A percentile compares a stretch with the other conserved stretches of the same genome.
Evolutionary conservation across 2,797 vertebrate genomes (phyloP).

Genomic region (Varecia variegata): DNA sequence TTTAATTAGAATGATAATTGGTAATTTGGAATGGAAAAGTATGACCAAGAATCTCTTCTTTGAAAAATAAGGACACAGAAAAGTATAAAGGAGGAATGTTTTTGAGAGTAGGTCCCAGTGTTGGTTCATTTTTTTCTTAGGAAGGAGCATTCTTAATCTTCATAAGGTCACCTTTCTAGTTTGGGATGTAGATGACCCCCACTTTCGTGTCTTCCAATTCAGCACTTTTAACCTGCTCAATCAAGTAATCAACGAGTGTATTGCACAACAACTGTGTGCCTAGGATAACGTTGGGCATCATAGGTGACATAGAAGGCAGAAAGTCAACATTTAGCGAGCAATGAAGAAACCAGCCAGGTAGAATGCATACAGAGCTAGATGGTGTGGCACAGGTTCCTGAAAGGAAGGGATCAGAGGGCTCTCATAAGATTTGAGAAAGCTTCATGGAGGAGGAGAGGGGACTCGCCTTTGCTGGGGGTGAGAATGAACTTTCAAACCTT

Average conservation of each 20-base stretch:
- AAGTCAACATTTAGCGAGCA: background rate
- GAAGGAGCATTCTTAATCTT: background rate
- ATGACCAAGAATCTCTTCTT: slow-evolving; percentile 5
- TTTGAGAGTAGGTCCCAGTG: background rate
- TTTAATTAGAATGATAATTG: slow-evolving; percentile 38
- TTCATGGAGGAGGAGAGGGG: background rate
- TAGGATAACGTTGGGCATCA: background rate
- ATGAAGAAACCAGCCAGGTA: background rate
- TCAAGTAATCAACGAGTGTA: background rate
- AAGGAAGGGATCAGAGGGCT: background rate
- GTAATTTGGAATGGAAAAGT: slow-evolving; percentile 1
- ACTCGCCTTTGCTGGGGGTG: background rate
- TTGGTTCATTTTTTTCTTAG: background rate
- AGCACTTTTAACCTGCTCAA: background rate
- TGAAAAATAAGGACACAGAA: slow-evolving; percentile 29
- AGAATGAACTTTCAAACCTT: background rate
- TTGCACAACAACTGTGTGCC: too few relatives aligned
- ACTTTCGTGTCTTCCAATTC: background rate
- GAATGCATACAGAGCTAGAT: background rate
- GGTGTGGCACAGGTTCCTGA: background rate
- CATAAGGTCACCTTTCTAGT: background rate
- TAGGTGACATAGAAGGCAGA: background rate
- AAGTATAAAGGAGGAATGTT: background rate
- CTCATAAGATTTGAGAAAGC: background rate
- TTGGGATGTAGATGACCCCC: background rate